Conservation (phyloP, 2,888 invertebrate genomes). For the Lysandra coridon region DNA sequence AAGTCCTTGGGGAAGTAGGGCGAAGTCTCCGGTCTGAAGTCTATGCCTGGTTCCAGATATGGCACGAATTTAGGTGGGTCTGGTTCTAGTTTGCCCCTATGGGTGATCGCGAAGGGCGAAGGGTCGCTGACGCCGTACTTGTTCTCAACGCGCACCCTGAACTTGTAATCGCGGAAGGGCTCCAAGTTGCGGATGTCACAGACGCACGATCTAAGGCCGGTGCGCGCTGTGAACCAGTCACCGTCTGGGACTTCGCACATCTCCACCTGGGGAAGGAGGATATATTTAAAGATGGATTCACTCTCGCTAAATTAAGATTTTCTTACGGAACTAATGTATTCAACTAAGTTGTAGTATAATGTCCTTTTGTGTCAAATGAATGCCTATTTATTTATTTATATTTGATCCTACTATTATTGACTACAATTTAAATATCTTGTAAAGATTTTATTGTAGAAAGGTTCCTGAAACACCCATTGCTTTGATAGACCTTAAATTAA, state of each 20-base stretch:
- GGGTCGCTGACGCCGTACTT: constrained; percentile 98
- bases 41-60: constrained; percentile 88
- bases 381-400: too few relatives aligned
- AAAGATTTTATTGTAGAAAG: too few relatives aligned
- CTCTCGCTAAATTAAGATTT: too few relatives aligned
- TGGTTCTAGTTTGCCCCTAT: constrained; percentile 88
- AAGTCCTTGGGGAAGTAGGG: constrained; percentile 96
- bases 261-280: constrained; percentile 81
- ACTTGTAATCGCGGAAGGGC: constrained; percentile 96
- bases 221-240: constrained; percentile 94
- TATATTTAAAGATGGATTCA: background rate
- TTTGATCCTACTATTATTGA: too few relatives aligned
- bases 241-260: constrained; percentile 95
- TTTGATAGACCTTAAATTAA: too few relatives aligned
- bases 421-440: too few relatives aligned
- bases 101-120: constrained; percentile 92
- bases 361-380: too few relatives aligned
- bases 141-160: constrained; percentile 97
- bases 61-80: constrained; percentile 90
- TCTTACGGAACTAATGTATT: too few relatives aligned
- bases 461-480: too few relatives aligned
- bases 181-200: constrained; percentile 94
- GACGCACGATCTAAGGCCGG: constrained; percentile 92
- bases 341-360: too few relatives aligned
- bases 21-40: constrained; percentile 91